A percentile compares a stretch with the other conserved stretches of the same genome.
These are phyloP conservation scores for Drymodes brunneopygia DNA, from an alignment of 2,113 vertebrate species.

Conservation along the genomic window DNA sequence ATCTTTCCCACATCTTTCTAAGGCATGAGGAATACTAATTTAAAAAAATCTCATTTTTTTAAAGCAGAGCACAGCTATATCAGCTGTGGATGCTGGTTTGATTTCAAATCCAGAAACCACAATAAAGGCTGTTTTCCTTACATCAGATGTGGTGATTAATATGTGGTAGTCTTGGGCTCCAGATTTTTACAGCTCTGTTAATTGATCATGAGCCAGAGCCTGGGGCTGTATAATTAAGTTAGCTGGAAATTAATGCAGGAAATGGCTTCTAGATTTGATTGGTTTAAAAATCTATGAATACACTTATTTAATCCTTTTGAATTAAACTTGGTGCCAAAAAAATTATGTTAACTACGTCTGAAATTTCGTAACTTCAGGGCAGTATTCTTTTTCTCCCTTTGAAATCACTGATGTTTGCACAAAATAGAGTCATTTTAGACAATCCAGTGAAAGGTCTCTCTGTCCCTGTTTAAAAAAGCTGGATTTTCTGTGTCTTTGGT, in stretches of 20 bases:
- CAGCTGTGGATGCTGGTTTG: background rate
- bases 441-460: background rate
- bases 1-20: background rate
- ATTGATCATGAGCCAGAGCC: constrained; percentile 67
- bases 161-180: constrained; percentile 31
- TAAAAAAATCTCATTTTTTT: background rate
- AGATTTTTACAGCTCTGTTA: constrained; percentile 59
- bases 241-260: constrained; percentile 68
- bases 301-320: constrained; percentile 65
- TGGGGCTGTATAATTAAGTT: constrained; percentile 69
- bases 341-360: constrained; percentile 25
- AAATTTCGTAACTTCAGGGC: constrained; percentile 21
- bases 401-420: background rate
- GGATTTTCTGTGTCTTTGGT: background rate
- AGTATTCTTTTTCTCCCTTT: constrained; percentile 12
- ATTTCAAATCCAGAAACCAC: constrained; percentile 46
- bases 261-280: constrained; percentile 67
- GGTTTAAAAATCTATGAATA: constrained; percentile 65
- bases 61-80: background rate
- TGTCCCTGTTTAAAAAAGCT: background rate
- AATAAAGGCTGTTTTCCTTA: constrained; percentile 44
- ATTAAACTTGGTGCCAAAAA: constrained; percentile 62
- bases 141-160: constrained; percentile 63
- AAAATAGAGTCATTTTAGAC: background rate
- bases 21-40: background rate